Conservation (phyloP, 35 echinoderm and acorn worm species). For the Eucidaris tribuloides region DNA sequence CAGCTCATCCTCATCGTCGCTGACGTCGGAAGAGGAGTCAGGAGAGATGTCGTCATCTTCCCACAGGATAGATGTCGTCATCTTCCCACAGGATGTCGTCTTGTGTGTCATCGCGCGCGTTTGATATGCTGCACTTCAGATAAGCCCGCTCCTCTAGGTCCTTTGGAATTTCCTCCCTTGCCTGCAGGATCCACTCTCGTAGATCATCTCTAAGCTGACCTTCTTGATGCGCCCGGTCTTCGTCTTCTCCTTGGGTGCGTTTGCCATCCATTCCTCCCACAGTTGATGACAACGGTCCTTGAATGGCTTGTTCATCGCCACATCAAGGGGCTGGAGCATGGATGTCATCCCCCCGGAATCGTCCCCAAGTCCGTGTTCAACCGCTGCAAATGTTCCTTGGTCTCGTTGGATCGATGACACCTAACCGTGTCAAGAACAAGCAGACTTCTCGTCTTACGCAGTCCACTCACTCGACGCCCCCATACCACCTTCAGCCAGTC, state of each 20-base stretch:
- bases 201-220: constrained; percentile 9
- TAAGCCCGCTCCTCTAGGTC: not conserved
- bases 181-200: constrained; percentile 2
- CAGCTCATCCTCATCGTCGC: too few species aligned
- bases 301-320: constrained; percentile 16
- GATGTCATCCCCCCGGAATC: constrained; percentile 45
- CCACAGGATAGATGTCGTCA: too few species aligned
- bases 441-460: not conserved
- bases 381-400: not conserved
- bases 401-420: not conserved
- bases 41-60: too few species aligned
- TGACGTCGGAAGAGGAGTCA: too few species aligned
- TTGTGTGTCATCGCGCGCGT: not conserved
- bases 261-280: constrained; percentile 36
- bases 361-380: not conserved
- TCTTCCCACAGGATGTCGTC: constrained; percentile 4
- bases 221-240: constrained; percentile 12
- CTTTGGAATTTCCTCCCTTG: constrained; percentile 2
- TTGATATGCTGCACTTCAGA: not conserved
- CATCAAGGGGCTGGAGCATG: constrained; percentile 25
- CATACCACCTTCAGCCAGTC: not conserved
- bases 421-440: not conserved
- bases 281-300: not conserved
- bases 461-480: not conserved
- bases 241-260: constrained; percentile 2